Percentiles rank a stretch among this genome's conserved stretches.
phyloP scores from a whole-genome alignment of 2,113 vertebrate species.

The Muntiacus muntjak region DNA sequence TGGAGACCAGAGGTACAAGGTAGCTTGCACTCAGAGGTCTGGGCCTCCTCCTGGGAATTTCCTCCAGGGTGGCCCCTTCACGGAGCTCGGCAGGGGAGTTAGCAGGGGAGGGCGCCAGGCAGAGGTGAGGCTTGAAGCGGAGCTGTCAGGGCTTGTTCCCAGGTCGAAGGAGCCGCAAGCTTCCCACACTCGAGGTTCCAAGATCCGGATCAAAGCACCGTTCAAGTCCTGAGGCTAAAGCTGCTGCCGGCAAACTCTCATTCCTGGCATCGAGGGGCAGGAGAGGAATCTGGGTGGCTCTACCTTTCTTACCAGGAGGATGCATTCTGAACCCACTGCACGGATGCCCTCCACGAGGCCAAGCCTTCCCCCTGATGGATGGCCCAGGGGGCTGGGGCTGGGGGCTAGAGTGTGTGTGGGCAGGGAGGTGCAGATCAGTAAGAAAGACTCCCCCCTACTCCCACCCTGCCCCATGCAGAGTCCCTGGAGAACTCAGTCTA shows the following conservation, averaged over 20 bases:
- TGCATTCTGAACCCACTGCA: not conserved
- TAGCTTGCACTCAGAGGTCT: not conserved
- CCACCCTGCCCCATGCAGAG: rapidly evolving
- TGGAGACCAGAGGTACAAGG: not conserved
- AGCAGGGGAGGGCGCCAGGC: not conserved
- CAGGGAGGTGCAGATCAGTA: not conserved
- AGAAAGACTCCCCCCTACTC: not conserved
- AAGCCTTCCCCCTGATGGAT: rapidly evolving
- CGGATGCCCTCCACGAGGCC: rapidly evolving
- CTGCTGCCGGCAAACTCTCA: not conserved
- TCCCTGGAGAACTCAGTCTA: not conserved
- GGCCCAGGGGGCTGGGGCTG: not conserved
- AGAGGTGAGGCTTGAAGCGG: not conserved
- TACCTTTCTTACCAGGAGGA: not conserved
- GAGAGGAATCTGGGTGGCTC: not conserved
- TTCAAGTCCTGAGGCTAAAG: not conserved
- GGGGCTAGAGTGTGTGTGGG: not conserved
- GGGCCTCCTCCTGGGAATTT: not conserved
- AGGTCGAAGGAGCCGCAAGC: not conserved
- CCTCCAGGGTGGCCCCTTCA: not conserved
- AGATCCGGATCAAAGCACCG: not conserved
- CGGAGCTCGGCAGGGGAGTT: rapidly evolving
- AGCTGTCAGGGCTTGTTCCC: constrained; percentile 2
- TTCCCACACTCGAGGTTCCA: not conserved
- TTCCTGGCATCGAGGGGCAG: not conserved